phyloP scores from a whole-genome alignment of 2,113 vertebrate genomes.

The Corythornis vintsioides region DNA sequence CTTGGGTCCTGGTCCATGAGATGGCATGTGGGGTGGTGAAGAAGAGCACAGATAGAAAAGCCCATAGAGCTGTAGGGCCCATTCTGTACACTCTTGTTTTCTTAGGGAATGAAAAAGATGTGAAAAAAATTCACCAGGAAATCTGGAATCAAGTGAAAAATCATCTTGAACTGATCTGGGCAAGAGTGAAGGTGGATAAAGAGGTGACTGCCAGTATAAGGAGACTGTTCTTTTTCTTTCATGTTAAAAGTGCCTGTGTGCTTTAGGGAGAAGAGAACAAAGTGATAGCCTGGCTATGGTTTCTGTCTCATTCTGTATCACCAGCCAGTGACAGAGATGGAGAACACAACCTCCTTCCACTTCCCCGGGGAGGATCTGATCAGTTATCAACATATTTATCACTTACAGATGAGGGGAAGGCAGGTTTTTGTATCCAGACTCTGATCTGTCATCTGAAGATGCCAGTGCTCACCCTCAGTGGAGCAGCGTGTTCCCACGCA shows the following conservation, averaged over 20 bases:
- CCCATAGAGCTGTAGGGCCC: neutral
- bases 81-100: neutral
- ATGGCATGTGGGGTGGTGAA: neutral
- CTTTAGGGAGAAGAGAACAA: neutral
- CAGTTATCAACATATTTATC: neutral
- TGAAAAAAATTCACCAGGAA: neutral
- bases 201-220: neutral
- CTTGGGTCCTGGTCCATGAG: rapidly evolving
- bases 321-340: neutral
- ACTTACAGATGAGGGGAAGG: neutral
- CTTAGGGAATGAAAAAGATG: neutral
- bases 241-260: neutral
- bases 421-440: neutral
- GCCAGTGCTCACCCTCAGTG: neutral
- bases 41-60: neutral
- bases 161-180: neutral
- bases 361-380: neutral
- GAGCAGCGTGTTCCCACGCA: neutral
- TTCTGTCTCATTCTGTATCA: neutral
- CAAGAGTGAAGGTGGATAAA: neutral
- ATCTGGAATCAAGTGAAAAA: neutral
- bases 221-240: neutral
- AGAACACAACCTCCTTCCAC: neutral
- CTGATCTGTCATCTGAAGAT: neutral
- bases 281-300: neutral